Base-by-base conservation (phyloP, 1,140 invertebrate species). In the Hydropsyche tenuis region DNA sequence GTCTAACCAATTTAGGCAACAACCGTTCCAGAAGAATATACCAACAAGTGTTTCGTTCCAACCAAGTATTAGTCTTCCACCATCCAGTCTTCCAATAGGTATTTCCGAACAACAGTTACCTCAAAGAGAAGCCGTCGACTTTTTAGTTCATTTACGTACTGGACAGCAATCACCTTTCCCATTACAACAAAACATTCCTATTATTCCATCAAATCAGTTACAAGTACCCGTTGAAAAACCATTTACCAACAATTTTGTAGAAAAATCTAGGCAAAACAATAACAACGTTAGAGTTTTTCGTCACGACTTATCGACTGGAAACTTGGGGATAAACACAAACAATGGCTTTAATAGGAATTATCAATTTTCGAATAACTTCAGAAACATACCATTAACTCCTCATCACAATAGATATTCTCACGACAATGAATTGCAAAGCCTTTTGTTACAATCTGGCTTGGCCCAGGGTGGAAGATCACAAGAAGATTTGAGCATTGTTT, bases 401-500 rank as follows among this genome's bases (percentile, higher is more conserved):
- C 68, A 75, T 20, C 69, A 74, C 16, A 71, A 73, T 62, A 66
- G 66, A 25, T 72, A 63, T 68, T 16, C 20, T 65, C 72, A 88
- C 0, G 88, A 91, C 37, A 84, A 83, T 45, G 89, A 91, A 78
- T 85, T 90, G 16, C 89, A 90, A 77, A 87, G 88, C 75, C 81
- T 92, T 18, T 80, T 92, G 1, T 86, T 83, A 62, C 87, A 90
- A 79, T 89, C 89, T 27, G 89, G 88, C 12, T 85, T 92, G 71
- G 85, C 85, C 6, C 81, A 75, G 46, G 85, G 85, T 76, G 85
- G 86, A 45, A 82, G 84, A 70, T 84, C 86, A 74, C 87, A 89
- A 73, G 90, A 91, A 82, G 92, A 93, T 79, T 84, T 93, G 25
- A 92, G 92, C 80, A 91, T 94, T 74, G 91, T 94, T 16, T 91